phyloP scores from a whole-genome alignment of 2,888 invertebrate genomes.

The Euzetes globulus region DNA sequence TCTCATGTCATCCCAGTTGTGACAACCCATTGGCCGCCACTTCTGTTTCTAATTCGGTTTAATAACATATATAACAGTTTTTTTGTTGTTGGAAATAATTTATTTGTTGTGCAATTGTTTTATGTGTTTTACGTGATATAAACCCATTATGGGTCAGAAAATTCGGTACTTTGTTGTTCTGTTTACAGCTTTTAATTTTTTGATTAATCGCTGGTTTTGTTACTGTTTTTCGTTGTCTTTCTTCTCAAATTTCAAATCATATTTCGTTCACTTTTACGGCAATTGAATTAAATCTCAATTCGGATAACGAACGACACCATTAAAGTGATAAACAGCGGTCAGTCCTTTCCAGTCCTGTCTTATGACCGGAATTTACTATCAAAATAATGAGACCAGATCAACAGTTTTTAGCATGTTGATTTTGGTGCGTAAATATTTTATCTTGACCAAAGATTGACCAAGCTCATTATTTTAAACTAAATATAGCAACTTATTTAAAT shows the following conservation, averaged over 20 bases:
- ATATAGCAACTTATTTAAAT: too few relatives aligned
- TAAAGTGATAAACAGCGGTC: too few relatives aligned
- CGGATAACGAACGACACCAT: too few relatives aligned
- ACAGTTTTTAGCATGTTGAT: too few relatives aligned
- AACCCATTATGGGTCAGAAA: neutral
- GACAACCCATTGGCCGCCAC: neutral
- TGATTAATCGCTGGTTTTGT: neutral
- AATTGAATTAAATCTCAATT: neutral
- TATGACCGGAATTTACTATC: too few relatives aligned
- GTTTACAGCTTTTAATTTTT: neutral
- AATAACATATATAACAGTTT: neutral
- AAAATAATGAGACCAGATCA: too few relatives aligned
- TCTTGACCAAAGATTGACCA: too few relatives aligned
- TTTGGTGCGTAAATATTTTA: too few relatives aligned
- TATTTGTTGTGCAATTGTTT: neutral
- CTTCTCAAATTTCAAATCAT: neutral
- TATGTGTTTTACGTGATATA: constrained; percentile 23
- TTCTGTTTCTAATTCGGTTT: neutral
- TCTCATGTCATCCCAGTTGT: neutral
- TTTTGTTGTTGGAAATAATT: neutral
- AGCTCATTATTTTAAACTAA: too few relatives aligned
- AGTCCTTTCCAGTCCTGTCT: too few relatives aligned
- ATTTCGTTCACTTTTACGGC: neutral
- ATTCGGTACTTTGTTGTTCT: neutral
- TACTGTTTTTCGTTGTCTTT: neutral